phyloP scores from a whole-genome alignment of 1,140 invertebrate genomes.

The Epicauta chinensis region DNA sequence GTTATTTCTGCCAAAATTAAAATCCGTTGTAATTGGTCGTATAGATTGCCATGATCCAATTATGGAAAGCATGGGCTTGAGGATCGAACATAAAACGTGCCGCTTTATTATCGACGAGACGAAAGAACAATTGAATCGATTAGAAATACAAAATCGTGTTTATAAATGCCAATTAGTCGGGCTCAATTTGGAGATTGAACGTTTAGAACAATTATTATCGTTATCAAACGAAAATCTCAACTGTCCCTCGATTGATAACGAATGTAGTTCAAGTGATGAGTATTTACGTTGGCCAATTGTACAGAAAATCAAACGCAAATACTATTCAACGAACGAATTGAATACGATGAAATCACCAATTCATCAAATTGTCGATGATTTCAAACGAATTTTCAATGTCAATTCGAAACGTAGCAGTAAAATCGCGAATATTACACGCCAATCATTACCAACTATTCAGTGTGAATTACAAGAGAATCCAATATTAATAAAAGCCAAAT shows the following conservation, averaged over 20 bases:
- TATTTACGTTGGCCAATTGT: background rate
- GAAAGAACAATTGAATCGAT: conserved; percentile 74
- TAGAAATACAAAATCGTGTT: conserved; percentile 86
- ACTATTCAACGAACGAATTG: no score
- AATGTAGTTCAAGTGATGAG: background rate
- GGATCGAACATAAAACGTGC: conserved; percentile 81
- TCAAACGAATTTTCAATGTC: no score
- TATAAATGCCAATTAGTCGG: conserved; percentile 77
- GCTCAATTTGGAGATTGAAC: conserved; percentile 71
- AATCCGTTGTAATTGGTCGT: conserved; percentile 46
- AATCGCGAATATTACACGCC: no score
- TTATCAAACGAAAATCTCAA: conserved; percentile 7
- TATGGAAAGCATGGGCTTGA: conserved; percentile 79
- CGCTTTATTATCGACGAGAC: conserved; percentile 65
- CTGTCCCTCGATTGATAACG: no score
- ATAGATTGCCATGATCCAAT: conserved; percentile 66
- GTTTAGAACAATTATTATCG: conserved; percentile 51
- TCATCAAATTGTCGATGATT: no score
- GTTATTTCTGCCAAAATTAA: conserved; percentile 79
- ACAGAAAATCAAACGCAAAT: no score
- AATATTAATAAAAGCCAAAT: no score
- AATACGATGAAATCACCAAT: no score
- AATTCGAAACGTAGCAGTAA: no score
- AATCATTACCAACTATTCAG: no score
- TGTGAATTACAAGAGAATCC: no score